Conservation (phyloP, 2,797 vertebrate genomes). For the Neosilurus mollespiculum region DNA sequence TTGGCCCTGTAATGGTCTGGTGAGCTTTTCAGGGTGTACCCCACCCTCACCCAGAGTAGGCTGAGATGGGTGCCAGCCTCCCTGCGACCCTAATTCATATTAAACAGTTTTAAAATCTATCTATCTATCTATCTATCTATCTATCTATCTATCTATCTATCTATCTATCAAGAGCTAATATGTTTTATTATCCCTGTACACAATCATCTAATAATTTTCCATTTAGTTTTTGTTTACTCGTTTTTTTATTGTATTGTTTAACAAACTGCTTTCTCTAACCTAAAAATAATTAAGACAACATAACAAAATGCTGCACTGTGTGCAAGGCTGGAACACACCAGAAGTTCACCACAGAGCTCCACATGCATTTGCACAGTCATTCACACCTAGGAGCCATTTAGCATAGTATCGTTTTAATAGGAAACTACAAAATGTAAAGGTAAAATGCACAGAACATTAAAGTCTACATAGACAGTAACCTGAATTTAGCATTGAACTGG, state of each 20-base stretch:
- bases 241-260: background rate
- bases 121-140: too few species aligned
- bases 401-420: background rate
- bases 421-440: background rate
- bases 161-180: background rate
- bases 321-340: background rate
- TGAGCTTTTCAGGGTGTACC: too few species aligned
- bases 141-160: background rate
- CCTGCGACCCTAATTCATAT: too few species aligned
- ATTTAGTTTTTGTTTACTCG: background rate
- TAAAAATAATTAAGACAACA: background rate
- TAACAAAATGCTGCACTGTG: background rate
- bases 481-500: background rate
- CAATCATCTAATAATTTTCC: background rate
- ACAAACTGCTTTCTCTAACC: background rate
- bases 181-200: too few species aligned
- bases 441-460: background rate
- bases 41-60: too few species aligned
- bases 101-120: too few species aligned
- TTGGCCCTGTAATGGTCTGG: too few species aligned
- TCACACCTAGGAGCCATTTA: background rate
- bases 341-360: background rate
- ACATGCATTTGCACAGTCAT: background rate
- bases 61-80: too few species aligned
- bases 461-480: background rate